Evolutionary conservation across 2,797 vertebrate species (phyloP).

Genomic region (Hippopotamyrus pictus): DNA sequence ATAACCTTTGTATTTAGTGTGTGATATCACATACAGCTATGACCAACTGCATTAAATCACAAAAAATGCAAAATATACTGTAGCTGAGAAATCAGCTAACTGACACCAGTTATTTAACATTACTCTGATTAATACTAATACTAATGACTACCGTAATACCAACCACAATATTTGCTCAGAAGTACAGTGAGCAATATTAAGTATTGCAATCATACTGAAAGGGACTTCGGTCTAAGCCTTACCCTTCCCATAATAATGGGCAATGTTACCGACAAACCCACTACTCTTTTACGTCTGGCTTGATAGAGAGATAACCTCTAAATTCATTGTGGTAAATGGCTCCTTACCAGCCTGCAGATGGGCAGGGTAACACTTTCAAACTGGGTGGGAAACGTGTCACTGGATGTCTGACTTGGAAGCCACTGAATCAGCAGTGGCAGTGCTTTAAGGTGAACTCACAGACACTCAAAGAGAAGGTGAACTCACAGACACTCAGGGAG

Average conservation of each 20-base stretch:
- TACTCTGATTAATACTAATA: too few species aligned
- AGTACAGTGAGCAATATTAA: background rate
- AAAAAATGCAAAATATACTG: too few species aligned
- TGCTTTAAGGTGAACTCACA: background rate
- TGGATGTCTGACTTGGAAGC: background rate
- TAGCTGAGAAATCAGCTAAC: too few species aligned
- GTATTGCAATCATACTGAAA: background rate
- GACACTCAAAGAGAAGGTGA: background rate
- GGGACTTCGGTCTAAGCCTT: background rate
- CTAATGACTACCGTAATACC: background rate
- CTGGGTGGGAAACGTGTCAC: background rate
- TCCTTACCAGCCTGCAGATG: conserved; percentile 52
- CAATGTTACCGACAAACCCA: background rate
- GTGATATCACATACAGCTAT: background rate
- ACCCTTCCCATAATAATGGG: conserved; percentile 34
- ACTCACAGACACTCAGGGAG: too few species aligned
- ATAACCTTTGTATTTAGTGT: background rate
- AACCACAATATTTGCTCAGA: background rate
- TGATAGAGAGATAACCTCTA: conserved; percentile 37
- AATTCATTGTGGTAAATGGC: conserved; percentile 48
- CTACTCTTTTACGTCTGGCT: conserved; percentile 13
- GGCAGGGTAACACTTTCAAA: conserved; percentile 31
- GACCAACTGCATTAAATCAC: too few species aligned
- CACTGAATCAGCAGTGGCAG: background rate
- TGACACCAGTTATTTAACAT: too few species aligned